These are phyloP conservation scores for Archilochus colubris DNA, from an alignment of 2,113 vertebrate genomes.

Conservation along the genomic window DNA sequence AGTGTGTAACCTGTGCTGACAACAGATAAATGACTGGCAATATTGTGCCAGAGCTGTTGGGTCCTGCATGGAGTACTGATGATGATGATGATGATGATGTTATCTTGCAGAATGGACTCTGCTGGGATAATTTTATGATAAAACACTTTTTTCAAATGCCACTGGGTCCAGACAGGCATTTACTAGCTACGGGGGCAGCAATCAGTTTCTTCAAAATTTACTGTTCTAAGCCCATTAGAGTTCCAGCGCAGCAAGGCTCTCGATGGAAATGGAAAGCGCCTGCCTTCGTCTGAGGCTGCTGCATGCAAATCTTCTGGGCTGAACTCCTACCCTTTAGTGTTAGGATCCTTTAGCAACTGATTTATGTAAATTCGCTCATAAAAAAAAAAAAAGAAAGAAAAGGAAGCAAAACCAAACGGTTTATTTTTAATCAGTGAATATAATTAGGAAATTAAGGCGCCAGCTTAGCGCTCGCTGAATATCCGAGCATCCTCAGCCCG, in stretches of 20 bases:
- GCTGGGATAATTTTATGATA: conserved; percentile 87
- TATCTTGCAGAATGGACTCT: conserved; percentile 87
- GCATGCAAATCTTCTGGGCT: conserved; percentile 78
- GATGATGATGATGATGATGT: conserved; percentile 87
- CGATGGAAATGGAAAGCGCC: conserved; percentile 81
- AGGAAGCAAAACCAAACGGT: background rate
- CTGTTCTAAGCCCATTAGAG: conserved; percentile 91
- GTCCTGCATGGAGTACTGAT: conserved; percentile 85
- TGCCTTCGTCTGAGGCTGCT: conserved; percentile 79
- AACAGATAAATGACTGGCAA: conserved; percentile 93
- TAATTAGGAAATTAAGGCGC: conserved; percentile 68
- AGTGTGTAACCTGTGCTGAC: conserved; percentile 96
- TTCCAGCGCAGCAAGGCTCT: conserved; percentile 92
- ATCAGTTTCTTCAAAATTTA: conserved; percentile 89
- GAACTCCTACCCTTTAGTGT: conserved; percentile 80
- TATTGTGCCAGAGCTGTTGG: conserved; percentile 89
- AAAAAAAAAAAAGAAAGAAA: background rate
- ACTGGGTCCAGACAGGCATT: conserved; percentile 94
- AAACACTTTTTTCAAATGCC: conserved; percentile 88
- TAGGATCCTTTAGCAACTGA: conserved; percentile 80
- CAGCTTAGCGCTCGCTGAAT: background rate
- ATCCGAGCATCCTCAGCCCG: background rate
- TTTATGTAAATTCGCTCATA: conserved; percentile 78
- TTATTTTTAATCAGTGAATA: conserved; percentile 78
- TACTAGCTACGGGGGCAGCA: conserved; percentile 93